Evolutionary conservation across 1,140 invertebrate genomes (phyloP), one percentile per base, ranked within the genome.

Genomic region (Drosophila nannoptera): DNA sequence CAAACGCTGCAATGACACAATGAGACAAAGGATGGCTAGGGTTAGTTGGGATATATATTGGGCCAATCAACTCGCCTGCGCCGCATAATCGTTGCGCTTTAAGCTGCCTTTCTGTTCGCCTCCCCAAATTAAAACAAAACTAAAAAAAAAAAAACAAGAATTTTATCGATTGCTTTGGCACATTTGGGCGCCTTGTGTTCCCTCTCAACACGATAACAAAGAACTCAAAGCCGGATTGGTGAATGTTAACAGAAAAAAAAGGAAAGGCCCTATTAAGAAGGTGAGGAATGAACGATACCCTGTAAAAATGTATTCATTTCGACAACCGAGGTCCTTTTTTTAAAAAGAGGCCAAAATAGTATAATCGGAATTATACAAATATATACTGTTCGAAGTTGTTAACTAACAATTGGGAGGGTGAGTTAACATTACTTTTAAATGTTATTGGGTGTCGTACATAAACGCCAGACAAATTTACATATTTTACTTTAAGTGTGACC

Each of bases 101-200:
- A 38, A 61, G 48, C 42, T 49, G 63, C 36, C 36, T 32, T 53
- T 42, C 45, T 29, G 12, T 16, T 31, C 8, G 14, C 14, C 50
- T 56, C 53, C 22, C 53, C 22, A 70, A 60, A 56, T 68, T 62
- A 56, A 58, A 33, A 54, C 12, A 46, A 56, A 53, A 59, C 62
- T 58, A 69, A 53, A 62, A 72, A 49, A 58, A 59, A 53, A 69
- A 59, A 60, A 59, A 59, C 69, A 66, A 61, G 35, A 55, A 12
- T 76, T 77, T 77, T 81, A 84, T 84, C 81, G 81, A 84, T 86
- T 84, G 62, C 61, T 56, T 84, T 83, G 80, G 84, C 80, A 83
- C 76, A 78, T 84, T 84, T 74, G 52, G 56, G 50, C 14, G 12
- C 32, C 32, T 33, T 33, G 40, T 14, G 4, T 32, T 50, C 14